A percentile compares a stretch with the other conserved stretches of the same genome.
Conservation (phyloP, 2,113 vertebrate species). For the Cryptoleucopteryx plumbea region DNA sequence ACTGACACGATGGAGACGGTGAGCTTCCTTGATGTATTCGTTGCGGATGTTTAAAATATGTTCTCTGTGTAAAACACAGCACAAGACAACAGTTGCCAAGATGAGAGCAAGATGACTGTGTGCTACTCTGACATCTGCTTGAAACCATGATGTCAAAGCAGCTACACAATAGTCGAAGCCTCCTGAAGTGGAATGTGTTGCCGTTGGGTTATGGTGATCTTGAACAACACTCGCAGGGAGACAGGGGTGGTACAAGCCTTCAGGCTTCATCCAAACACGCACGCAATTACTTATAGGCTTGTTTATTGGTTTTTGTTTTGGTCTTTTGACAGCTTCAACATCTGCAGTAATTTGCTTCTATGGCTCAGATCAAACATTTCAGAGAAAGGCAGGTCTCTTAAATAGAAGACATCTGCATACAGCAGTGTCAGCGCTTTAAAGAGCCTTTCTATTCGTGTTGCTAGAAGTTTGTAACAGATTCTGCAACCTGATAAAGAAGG, state of each 20-base stretch:
- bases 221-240: background rate
- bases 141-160: background rate
- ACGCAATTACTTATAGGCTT: background rate
- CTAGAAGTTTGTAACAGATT: background rate
- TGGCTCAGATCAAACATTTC: background rate
- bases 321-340: background rate
- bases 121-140: background rate
- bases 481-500: background rate
- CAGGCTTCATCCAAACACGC: background rate
- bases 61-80: background rate
- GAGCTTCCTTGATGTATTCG: background rate
- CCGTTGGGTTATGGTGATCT: background rate
- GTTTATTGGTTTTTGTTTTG: background rate
- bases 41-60: background rate
- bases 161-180: background rate
- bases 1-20: background rate
- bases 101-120: background rate
- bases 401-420: background rate
- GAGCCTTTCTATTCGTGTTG: background rate
- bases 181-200: background rate
- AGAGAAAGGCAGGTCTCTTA: background rate
- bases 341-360: background rate
- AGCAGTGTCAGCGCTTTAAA: background rate
- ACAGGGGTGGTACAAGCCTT: background rate
- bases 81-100: background rate